Base-by-base conservation (phyloP, 2,888 invertebrate genomes). In the Dermolepida albohirtum region DNA sequence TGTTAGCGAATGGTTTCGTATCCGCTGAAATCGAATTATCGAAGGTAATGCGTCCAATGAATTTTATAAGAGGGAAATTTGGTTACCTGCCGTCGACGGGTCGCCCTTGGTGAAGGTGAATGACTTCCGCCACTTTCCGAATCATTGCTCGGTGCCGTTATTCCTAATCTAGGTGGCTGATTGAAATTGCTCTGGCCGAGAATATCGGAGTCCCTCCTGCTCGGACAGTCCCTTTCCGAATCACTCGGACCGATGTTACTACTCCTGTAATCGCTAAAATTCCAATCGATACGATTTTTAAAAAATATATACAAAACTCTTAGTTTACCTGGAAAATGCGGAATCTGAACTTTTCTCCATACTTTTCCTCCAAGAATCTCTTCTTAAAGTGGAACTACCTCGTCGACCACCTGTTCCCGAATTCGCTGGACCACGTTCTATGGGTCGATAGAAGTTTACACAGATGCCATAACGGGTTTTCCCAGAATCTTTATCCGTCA, bases 401-500 rank as follows among this genome's bases (percentile, higher is more conserved):
- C 86, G 78, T 16, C 82, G 81, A 65, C 84, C 75, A 79, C 76
- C 78, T 78, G 81, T 70, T 70, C 79, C 71, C 74, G 74, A 72
- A 17, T 73, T 75, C 22, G 75, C 78, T 43, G 78, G 81, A 62
- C 82, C 77, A 70, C 90, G 89, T 81, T 95, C 95, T 75, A 96
- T 91, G 6, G 96, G 94, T 59, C 98, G 90, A 85, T 97, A 98
- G 85, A 99, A 99, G 85, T 99, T 99, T 68, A 98, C 94, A 84
- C 99, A 99, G 74, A 98, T 94, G 43, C 99, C 99, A 82, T 94
- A 99, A 29, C 97, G 90, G 11, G 94, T 94, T 85, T 93, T 93
- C 41, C 92, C 97, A 11, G 97, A 97, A 85, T 99, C 99, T 84
- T 99, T 99, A 82, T 99, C 99, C 16, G 99, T 99, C 74, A 99